phyloP scores from a whole-genome alignment of 2,113 vertebrate genomes.

The Scomber scombrus region DNA sequence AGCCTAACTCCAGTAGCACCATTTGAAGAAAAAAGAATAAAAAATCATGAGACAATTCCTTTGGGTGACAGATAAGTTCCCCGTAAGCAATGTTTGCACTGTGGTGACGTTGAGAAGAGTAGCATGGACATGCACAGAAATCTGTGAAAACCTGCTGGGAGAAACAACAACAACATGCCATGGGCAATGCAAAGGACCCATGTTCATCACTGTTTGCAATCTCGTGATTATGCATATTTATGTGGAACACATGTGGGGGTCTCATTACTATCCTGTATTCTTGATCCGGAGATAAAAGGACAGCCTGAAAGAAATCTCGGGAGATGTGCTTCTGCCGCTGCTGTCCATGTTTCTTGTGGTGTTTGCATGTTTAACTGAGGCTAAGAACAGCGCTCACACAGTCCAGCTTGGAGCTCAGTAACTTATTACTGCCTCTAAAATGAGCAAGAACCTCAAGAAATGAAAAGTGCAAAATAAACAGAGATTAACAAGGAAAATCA shows the following conservation, averaged over 20 bases:
- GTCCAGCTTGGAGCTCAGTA: conserved; percentile 8
- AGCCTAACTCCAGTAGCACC: neutral
- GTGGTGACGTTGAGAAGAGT: neutral
- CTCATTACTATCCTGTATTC: conserved; percentile 27
- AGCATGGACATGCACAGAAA: conserved; percentile 1
- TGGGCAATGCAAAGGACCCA: conserved; percentile 5
- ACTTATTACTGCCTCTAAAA: conserved; percentile 23
- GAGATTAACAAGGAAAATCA: conserved; percentile 54
- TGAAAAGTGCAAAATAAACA: conserved; percentile 24
- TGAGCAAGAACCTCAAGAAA: conserved; percentile 29
- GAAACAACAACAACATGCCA: conserved; percentile 15
- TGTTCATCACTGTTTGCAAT: conserved; percentile 28
- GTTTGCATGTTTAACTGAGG: conserved; percentile 25
- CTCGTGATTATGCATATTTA: conserved; percentile 56
- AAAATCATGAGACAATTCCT: conserved; percentile 16
- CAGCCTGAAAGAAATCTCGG: neutral
- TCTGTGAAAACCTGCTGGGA: conserved; percentile 38
- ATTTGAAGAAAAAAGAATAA: neutral
- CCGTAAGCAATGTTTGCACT: conserved; percentile 26
- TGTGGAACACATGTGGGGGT: conserved; percentile 13
- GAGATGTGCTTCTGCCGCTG: conserved; percentile 11
- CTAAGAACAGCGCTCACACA: neutral
- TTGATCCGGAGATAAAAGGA: conserved; percentile 36
- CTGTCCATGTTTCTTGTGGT: conserved; percentile 24
- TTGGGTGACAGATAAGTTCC: neutral